phyloP scores from a whole-genome alignment of 2,888 invertebrate species.

The Nephrocerus scutellatus region DNA sequence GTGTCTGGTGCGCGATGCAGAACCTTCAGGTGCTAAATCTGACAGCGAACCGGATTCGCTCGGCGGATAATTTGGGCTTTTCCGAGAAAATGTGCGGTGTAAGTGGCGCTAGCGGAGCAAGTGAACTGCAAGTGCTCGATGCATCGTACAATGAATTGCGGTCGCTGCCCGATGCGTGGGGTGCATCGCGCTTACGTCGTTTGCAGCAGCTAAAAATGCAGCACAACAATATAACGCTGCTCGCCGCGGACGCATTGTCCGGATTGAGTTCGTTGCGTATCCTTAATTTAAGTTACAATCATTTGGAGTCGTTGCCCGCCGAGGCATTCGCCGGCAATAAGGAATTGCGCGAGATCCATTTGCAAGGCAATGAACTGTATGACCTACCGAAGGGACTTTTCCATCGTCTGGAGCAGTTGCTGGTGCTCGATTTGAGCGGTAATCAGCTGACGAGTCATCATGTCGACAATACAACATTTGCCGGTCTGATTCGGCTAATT shows the following conservation, averaged over 20 bases:
- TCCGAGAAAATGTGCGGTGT: slow-evolving; percentile 47
- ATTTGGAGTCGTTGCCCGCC: slow-evolving; percentile 71
- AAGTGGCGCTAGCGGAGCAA: slow-evolving; percentile 53
- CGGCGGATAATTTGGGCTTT: slow-evolving; percentile 70
- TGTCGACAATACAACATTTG: slow-evolving; percentile 77
- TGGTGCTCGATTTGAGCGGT: slow-evolving; percentile 75
- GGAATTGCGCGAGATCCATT: slow-evolving; percentile 73
- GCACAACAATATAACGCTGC: slow-evolving; percentile 73
- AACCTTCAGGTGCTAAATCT: slow-evolving; percentile 77
- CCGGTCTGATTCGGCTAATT: slow-evolving; percentile 75
- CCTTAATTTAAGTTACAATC: slow-evolving; percentile 81
- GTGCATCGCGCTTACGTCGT: slow-evolving; percentile 67
- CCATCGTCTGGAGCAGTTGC: slow-evolving; percentile 73
- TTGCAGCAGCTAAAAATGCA: slow-evolving; percentile 73
- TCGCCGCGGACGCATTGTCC: slow-evolving; percentile 71
- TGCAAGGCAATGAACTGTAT: slow-evolving; percentile 77
- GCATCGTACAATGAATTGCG: slow-evolving; percentile 74
- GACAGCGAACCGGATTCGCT: slow-evolving; percentile 74
- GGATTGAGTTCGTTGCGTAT: slow-evolving; percentile 72
- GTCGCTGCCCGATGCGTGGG: slow-evolving; percentile 64
- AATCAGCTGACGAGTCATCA: slow-evolving; percentile 80
- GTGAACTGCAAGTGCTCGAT: slow-evolving; percentile 70
- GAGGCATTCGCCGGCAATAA: slow-evolving; percentile 73
- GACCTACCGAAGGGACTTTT: slow-evolving; percentile 77
- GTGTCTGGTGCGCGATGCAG: slow-evolving; percentile 69